Conservation (phyloP, 2,888 invertebrate species). For the Pachycephus smyrnensis region DNA sequence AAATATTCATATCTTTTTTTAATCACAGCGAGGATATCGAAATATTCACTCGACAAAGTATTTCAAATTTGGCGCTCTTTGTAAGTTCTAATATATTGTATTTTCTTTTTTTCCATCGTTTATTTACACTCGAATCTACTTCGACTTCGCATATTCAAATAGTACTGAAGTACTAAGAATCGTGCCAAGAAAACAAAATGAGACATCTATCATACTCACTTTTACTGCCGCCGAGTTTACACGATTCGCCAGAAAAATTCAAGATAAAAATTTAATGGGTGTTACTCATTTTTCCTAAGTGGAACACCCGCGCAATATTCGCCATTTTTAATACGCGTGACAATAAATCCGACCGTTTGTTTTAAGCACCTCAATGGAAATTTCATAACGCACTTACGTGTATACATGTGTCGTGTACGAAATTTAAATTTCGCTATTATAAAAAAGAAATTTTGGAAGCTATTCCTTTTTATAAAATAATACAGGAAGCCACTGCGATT, state of each 20-base stretch:
- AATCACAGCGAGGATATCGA: neutral
- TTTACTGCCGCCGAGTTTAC: neutral
- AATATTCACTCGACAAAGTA: neutral
- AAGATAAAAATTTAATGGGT: neutral
- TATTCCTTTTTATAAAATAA: neutral
- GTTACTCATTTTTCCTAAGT: neutral
- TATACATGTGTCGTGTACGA: neutral
- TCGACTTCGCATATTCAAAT: constrained; percentile 11
- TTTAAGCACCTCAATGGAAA: neutral
- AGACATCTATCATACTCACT: neutral
- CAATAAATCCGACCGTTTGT: neutral
- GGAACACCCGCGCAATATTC: neutral
- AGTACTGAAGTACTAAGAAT: neutral
- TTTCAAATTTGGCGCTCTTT: neutral
- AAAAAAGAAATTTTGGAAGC: neutral
- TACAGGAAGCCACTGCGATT: neutral
- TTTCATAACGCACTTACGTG: neutral
- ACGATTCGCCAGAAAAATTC: neutral
- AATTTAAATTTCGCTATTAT: neutral
- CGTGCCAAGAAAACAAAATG: neutral
- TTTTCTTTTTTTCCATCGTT: neutral
- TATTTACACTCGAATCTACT: neutral
- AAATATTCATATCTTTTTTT: neutral
- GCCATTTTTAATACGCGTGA: neutral
- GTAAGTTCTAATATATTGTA: neutral